Base-by-base conservation (phyloP, 2,888 invertebrate species). In the Bombyx huttoni region DNA sequence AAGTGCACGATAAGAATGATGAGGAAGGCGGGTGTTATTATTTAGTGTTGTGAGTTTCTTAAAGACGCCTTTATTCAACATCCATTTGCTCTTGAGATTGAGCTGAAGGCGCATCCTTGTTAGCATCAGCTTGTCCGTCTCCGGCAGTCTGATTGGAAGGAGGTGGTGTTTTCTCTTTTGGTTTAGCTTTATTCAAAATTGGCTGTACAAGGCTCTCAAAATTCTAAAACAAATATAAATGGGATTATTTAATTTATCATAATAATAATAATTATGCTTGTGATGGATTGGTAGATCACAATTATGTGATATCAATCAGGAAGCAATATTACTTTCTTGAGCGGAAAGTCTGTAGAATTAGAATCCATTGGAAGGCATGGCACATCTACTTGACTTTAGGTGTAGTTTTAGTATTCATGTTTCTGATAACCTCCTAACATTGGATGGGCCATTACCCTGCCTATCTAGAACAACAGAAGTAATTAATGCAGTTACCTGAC, bases 101-200 rank as follows among this genome's bases (percentile, higher is more conserved):
- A 47, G 40, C 7, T 58, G 57, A 48, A 59, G 58, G 58, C 47
- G 59, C 56, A 33, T 66, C 67, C 52, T 58, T 58, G 52, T 69
- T 58, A 51, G 63, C 55, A 49, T 64, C 68, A 49, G 67, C 70
- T 56, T 72, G 75, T 7, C 71, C 77, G 67, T 73, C 78, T 54
- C 70, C 77, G 48, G 68, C 68, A 33, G 70, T 76, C 49, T 71
- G 75, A 63, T 71, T 73, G 54, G 63, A 71, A 8, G 89, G 88
- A 8, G 89, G 89, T 1, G 89, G 89, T 0, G 83, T 85, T 75
- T 89, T 89, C 69, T 89, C 89, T 80, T 97, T 96, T 8, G 98
- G 98, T 79, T 96, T 96, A 51, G 96, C 95, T 77, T 97, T 97
- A 80, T 94, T 96, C 58, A 98, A 83, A 59, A 98, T 94, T 7